Conservation (phyloP, 2,888 invertebrate genomes). For the Phengaris arion region DNA sequence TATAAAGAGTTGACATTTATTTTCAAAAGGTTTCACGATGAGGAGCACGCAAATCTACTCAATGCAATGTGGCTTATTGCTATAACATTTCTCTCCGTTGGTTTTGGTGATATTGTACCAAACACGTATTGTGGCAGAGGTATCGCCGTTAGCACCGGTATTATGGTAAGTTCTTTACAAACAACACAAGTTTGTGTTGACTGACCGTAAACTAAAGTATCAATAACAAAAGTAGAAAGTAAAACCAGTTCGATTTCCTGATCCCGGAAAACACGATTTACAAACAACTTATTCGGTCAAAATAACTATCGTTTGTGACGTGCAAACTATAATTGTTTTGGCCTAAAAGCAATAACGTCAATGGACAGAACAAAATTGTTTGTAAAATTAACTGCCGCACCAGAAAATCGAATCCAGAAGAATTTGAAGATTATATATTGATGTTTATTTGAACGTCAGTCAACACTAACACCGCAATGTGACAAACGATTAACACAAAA, state of each 20-base stretch:
- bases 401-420: background rate
- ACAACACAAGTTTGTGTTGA: slow-evolving; percentile 67
- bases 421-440: background rate
- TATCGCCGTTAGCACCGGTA: slow-evolving; percentile 99
- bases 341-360: background rate
- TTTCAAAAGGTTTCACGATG: slow-evolving; percentile 95
- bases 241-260: slow-evolving; percentile 2
- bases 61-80: slow-evolving; percentile 99
- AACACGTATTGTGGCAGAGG: slow-evolving; percentile 99
- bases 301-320: background rate
- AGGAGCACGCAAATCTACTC: slow-evolving; percentile 98
- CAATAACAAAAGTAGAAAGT: background rate
- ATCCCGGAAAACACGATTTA: background rate
- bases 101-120: slow-evolving; percentile 99
- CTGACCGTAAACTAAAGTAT: slow-evolving; percentile 49
- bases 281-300: background rate
- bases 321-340: background rate
- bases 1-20: slow-evolving; percentile 72
- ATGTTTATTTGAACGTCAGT: slow-evolving; percentile 55
- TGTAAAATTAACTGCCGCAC: background rate
- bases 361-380: background rate
- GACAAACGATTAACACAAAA: slow-evolving; percentile 62
- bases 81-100: slow-evolving; percentile 99
- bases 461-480: slow-evolving; percentile 63
- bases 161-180: slow-evolving; percentile 92